Evolutionary conservation across 92 coral and sea anemone genomes (phyloP).

Genomic region (Zoanthus solanderi): DNA sequence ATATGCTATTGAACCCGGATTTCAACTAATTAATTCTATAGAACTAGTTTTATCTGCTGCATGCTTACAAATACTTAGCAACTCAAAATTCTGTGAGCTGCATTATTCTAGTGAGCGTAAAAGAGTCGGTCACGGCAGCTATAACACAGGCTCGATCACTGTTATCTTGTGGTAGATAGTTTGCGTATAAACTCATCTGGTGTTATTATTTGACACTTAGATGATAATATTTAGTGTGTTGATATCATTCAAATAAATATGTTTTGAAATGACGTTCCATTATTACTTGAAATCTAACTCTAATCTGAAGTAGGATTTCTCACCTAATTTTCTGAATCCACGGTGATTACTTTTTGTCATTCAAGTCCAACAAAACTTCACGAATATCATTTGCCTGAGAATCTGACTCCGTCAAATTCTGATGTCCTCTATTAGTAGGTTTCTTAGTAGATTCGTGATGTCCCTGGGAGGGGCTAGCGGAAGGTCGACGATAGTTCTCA

Average conservation of each 20-base stretch:
- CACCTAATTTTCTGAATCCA: neutral
- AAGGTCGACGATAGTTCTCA: neutral
- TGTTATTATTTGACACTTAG: too few relatives aligned
- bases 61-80: too few relatives aligned
- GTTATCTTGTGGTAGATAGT: too few relatives aligned
- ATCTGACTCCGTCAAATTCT: neutral
- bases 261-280: neutral
- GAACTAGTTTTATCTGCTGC: too few relatives aligned
- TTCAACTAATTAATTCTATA: too few relatives aligned
- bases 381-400: neutral
- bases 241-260: neutral
- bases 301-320: neutral
- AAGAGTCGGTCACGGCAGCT: too few relatives aligned
- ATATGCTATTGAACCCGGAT: too few relatives aligned
- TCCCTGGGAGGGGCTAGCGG: neutral
- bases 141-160: too few relatives aligned
- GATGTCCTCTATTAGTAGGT: neutral
- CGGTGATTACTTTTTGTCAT: neutral
- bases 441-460: neutral
- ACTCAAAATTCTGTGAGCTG: too few relatives aligned
- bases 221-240: neutral
- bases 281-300: neutral
- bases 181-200: too few relatives aligned
- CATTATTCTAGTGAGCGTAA: too few relatives aligned
- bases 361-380: neutral